Evolutionary conservation across 2,888 invertebrate genomes (phyloP).

Genomic region (Orchesellides sinensis): DNA sequence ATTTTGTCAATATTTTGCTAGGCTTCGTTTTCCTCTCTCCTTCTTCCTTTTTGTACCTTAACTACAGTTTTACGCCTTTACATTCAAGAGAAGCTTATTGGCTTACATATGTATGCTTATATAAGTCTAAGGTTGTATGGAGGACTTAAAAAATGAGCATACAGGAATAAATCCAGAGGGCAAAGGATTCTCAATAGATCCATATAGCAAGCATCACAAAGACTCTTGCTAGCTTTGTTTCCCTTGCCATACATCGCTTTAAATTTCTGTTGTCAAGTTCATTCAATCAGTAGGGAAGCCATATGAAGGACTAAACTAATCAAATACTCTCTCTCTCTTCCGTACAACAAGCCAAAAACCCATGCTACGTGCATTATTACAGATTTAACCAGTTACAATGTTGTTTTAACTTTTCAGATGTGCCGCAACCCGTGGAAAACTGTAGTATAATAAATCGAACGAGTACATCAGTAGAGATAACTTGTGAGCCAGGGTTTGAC

Average conservation of each 20-base stretch:
- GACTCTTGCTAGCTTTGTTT: constrained; percentile 6
- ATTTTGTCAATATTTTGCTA: constrained; percentile 44
- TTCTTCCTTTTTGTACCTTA: too few relatives aligned
- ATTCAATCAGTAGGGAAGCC: constrained; percentile 1
- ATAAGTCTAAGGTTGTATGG: too few relatives aligned
- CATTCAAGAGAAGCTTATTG: too few relatives aligned
- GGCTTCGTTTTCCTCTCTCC: not conserved
- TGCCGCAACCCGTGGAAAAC: constrained; percentile 90
- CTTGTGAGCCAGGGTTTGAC: constrained; percentile 90
- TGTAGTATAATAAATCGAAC: constrained; percentile 92
- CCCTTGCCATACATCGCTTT: constrained; percentile 45
- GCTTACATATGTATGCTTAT: too few relatives aligned
- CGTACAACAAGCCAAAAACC: too few relatives aligned
- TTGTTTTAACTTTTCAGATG: constrained; percentile 79
- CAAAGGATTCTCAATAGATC: not conserved
- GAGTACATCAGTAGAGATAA: constrained; percentile 88
- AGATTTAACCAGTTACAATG: not conserved
- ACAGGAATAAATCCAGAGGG: constrained; percentile 30
- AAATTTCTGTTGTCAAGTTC: constrained; percentile 44
- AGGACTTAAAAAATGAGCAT: not conserved
- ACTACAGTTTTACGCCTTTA: too few relatives aligned
- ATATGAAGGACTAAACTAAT: too few relatives aligned
- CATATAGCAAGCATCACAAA: not conserved
- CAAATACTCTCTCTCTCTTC: too few relatives aligned
- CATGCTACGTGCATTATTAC: too few relatives aligned